These are phyloP conservation scores for Pseudococcus jackbeardsleyi DNA, from an alignment of 2,888 invertebrate species.

Conservation along the genomic window DNA sequence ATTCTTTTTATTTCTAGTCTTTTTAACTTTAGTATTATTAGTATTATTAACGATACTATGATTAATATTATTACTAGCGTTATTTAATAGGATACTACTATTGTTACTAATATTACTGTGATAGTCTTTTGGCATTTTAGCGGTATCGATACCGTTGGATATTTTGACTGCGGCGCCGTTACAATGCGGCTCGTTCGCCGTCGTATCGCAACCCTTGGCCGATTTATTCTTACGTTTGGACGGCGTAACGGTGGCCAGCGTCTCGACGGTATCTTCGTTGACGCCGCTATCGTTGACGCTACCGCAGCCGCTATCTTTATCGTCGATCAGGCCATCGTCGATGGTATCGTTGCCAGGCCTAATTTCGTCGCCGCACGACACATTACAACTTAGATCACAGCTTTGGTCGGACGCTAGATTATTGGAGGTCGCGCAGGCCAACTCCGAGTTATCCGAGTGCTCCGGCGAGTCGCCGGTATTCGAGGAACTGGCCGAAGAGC, in stretches of 20 bases:
- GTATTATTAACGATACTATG: constrained; percentile 17
- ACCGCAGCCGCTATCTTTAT: constrained; percentile 31
- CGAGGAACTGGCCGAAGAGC: constrained; percentile 45
- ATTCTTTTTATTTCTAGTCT: constrained; percentile 32
- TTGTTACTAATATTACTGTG: constrained; percentile 15
- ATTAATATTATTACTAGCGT: constrained; percentile 2
- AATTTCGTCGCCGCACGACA: background rate
- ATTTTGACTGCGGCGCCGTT: background rate
- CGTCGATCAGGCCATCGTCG: background rate
- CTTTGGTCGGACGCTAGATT: constrained; percentile 23
- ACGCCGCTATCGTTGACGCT: constrained; percentile 45
- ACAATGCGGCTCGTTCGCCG: background rate
- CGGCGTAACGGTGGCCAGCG: background rate
- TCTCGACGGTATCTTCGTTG: background rate
- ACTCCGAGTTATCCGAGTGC: constrained; percentile 33
- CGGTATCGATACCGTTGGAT: background rate
- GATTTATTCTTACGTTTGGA: constrained; percentile 50
- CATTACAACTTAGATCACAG: constrained; percentile 59
- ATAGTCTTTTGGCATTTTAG: constrained; percentile 29
- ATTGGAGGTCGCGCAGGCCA: background rate
- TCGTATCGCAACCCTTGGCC: background rate
- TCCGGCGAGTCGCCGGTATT: constrained; percentile 18
- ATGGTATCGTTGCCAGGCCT: background rate
- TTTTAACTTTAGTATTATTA: constrained; percentile 17
- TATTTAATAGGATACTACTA: constrained; percentile 6